A percentile compares a stretch with the other conserved stretches of the same genome.
These are phyloP conservation scores for Hemitrygon akajei DNA, from an alignment of 2,797 vertebrate genomes.

Conservation along the genomic window DNA sequence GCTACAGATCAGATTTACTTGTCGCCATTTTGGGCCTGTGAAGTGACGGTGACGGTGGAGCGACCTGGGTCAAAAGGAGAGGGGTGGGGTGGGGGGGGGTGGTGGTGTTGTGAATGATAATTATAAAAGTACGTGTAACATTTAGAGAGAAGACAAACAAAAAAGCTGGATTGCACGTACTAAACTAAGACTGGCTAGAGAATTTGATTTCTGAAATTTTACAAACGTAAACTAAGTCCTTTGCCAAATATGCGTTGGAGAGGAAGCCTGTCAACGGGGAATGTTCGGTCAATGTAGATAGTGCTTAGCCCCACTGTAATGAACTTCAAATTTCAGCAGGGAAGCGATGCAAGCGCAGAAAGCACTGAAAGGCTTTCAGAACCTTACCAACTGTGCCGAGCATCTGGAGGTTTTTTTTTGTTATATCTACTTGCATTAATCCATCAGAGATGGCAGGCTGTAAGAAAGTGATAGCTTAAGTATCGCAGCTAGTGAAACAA, in stretches of 20 bases:
- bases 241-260: too few species aligned
- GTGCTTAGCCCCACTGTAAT: background rate
- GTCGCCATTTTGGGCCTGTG: too few species aligned
- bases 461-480: conserved; percentile 42
- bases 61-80: background rate
- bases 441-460: conserved; percentile 56
- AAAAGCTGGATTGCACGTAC: background rate
- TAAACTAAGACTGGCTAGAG: background rate
- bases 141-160: too few species aligned
- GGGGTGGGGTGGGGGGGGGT: background rate
- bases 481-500: conserved; percentile 46
- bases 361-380: conserved; percentile 44
- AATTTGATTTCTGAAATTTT: background rate
- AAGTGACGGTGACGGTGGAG: background rate
- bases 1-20: background rate
- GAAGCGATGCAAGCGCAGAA: conserved; percentile 41
- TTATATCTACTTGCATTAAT: conserved; percentile 12
- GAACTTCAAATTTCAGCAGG: background rate
- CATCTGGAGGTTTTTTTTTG: background rate
- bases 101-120: too few species aligned
- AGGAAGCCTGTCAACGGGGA: too few species aligned
- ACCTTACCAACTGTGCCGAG: conserved; percentile 36
- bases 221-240: background rate
- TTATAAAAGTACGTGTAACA: too few species aligned
- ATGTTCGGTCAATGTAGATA: background rate